Percentiles rank a stretch among this genome's conserved stretches.
These are phyloP conservation scores for Zaprionus nigranus DNA, from an alignment of 1,140 invertebrate genomes.

Conservation along the genomic window DNA sequence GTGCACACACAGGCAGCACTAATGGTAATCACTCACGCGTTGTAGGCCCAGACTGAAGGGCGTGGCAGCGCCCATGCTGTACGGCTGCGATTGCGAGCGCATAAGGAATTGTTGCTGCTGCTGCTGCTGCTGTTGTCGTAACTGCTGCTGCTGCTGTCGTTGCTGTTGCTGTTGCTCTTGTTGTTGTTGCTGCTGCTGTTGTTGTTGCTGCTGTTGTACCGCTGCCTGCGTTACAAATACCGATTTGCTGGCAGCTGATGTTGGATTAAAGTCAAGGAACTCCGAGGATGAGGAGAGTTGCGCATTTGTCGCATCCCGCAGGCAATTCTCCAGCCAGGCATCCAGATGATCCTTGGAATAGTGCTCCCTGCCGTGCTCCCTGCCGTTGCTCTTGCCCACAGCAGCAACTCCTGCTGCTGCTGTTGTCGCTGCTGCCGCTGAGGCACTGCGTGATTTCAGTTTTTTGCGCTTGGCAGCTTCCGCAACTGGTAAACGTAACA, in stretches of 20 bases:
- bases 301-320: conserved; percentile 76
- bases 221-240: conserved; percentile 47
- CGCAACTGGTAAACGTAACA: conserved; percentile 34
- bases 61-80: conserved; percentile 52
- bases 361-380: conserved; percentile 35
- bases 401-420: conserved; percentile 18
- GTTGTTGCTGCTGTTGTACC: conserved; percentile 29
- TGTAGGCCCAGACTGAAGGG: conserved; percentile 81
- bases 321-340: conserved; percentile 80
- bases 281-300: conserved; percentile 82
- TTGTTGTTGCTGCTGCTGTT: conserved; percentile 28
- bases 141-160: conserved; percentile 40
- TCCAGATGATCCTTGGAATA: conserved; percentile 81
- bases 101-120: conserved; percentile 66
- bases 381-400: conserved; percentile 12
- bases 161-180: conserved; percentile 55
- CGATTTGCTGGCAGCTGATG: conserved; percentile 30
- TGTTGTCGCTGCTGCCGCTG: conserved; percentile 22
- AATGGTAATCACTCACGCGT: conserved; percentile 69
- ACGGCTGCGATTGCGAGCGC: conserved; percentile 61
- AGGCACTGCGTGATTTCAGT: conserved; percentile 71
- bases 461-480: conserved; percentile 77
- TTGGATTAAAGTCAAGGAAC: conserved; percentile 80
- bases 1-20: background rate
- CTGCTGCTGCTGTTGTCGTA: conserved; percentile 49